Conservation (phyloP, 2,113 vertebrate species). For the Oreochromis niloticus region DNA sequence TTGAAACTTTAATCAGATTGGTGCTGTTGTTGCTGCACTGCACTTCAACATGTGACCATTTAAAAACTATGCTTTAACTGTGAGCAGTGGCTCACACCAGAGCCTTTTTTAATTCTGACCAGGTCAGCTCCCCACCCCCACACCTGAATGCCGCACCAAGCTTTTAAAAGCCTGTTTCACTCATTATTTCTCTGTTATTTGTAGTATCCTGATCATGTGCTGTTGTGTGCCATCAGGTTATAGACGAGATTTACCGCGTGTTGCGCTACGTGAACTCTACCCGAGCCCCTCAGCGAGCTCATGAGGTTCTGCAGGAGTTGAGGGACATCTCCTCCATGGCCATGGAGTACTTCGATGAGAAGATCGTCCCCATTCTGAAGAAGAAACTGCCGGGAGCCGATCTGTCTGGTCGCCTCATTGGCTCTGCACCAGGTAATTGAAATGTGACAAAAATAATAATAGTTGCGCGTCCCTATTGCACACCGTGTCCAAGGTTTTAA, state of each 20-base stretch:
- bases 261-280: constrained; percentile 97
- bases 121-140: neutral
- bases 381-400: constrained; percentile 95
- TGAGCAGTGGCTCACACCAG: neutral
- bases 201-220: neutral
- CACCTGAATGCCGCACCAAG: neutral
- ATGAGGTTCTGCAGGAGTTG: constrained; percentile 96
- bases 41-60: neutral
- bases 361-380: constrained; percentile 97
- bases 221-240: constrained; percentile 77
- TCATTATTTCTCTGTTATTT: neutral
- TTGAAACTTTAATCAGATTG: neutral
- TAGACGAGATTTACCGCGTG: constrained; percentile 98
- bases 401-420: constrained; percentile 93
- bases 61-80: neutral
- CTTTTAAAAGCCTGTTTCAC: neutral
- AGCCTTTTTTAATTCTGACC: neutral
- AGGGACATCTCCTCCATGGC: constrained; percentile 99
- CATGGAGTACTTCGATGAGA: constrained; percentile 99
- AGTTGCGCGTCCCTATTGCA: fast-evolving
- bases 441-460: neutral
- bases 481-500: neutral
- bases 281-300: constrained; percentile 93
- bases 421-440: constrained; percentile 87
- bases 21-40: neutral